Conservation (phyloP, 2,113 vertebrate species). For the Haplochromis vanheusdeni region DNA sequence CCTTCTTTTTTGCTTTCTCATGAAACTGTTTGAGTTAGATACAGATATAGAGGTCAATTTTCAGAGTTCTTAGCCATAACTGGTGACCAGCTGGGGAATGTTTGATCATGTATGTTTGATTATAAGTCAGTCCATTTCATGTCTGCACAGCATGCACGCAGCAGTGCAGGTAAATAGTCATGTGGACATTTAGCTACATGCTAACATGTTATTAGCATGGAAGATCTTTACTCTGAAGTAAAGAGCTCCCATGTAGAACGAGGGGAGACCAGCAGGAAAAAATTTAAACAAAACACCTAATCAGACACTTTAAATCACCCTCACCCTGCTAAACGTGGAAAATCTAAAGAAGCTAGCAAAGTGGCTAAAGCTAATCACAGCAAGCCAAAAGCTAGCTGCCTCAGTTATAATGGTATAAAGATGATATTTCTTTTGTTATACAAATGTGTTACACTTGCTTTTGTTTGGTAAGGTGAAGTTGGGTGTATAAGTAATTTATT, state of each 20-base stretch:
- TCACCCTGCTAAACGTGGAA: background rate
- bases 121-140: background rate
- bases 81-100: background rate
- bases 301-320: background rate
- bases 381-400: background rate
- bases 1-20: background rate
- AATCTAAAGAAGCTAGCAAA: background rate
- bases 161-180: background rate
- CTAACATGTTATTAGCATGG: background rate
- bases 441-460: background rate
- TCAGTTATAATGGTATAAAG: background rate
- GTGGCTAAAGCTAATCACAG: background rate
- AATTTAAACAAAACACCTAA: background rate
- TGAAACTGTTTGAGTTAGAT: background rate
- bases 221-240: background rate
- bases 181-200: background rate
- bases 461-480: background rate
- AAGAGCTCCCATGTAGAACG: background rate
- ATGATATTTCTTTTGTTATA: background rate
- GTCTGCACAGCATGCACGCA: background rate
- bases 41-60: background rate
- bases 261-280: background rate
- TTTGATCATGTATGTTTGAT: background rate
- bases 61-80: background rate
- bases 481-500: background rate